Percentiles rank a stretch among this genome's conserved stretches.
These are phyloP conservation scores for Bombus vancouverensis DNA, from an alignment of 1,140 invertebrate genomes.

Conservation along the genomic window DNA sequence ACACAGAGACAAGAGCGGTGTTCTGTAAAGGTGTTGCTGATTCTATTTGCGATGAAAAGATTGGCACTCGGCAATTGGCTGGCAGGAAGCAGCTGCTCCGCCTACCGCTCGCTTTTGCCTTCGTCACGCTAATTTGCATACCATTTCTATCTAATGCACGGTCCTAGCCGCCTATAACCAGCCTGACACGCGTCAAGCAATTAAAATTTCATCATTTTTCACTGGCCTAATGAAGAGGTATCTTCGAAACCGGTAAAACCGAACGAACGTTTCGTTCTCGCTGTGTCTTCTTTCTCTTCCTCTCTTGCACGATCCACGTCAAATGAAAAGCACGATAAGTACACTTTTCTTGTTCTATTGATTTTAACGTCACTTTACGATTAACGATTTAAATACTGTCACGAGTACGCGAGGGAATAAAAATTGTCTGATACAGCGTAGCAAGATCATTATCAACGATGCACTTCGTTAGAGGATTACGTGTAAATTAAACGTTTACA, in stretches of 20 bases:
- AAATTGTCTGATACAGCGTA: no score
- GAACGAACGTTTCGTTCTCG: neutral
- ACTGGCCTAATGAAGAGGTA: neutral
- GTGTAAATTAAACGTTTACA: no score
- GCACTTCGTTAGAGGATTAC: no score
- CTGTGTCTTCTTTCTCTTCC: no score
- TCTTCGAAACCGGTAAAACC: neutral
- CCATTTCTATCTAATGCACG: slow-evolving; percentile 18
- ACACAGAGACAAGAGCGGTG: neutral
- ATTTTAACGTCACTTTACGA: no score
- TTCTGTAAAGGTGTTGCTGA: slow-evolving; percentile 43
- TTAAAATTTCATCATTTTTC: slow-evolving; percentile 23
- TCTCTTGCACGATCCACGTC: neutral
- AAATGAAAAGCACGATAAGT: neutral
- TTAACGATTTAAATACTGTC: no score
- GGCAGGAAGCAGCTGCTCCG: slow-evolving; percentile 51
- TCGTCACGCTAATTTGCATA: slow-evolving; percentile 55
- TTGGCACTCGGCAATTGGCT: slow-evolving; percentile 50
- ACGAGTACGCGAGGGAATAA: no score
- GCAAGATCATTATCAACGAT: no score
- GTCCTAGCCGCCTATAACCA: neutral
- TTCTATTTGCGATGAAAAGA: slow-evolving; percentile 46
- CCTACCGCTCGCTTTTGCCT: slow-evolving; percentile 29
- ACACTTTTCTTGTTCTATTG: neutral
- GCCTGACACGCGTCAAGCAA: slow-evolving; percentile 1